These are phyloP conservation scores for Sinocyclocheilus grahami DNA, from an alignment of 2,113 vertebrate genomes.

Conservation along the genomic window DNA sequence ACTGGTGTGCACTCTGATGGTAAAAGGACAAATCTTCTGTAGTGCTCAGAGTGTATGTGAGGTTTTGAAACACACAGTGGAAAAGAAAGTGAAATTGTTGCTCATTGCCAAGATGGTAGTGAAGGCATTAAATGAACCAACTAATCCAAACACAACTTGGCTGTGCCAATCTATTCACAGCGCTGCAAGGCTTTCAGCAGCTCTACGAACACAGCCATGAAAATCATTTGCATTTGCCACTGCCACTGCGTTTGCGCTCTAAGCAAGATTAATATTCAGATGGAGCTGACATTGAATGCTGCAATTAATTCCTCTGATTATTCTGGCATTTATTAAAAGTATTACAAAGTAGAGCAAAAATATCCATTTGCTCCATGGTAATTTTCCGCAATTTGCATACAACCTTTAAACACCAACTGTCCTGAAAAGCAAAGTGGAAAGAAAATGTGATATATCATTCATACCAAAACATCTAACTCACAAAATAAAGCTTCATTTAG, in stretches of 20 bases:
- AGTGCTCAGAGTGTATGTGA: neutral
- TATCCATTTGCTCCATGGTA: conserved; percentile 59
- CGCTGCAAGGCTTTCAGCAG: neutral
- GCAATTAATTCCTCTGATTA: conserved; percentile 69
- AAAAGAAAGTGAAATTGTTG: neutral
- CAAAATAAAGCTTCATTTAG: conserved; percentile 34
- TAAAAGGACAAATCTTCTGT: neutral
- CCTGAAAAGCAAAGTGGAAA: conserved; percentile 41
- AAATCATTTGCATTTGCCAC: conserved; percentile 8
- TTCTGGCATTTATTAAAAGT: conserved; percentile 71
- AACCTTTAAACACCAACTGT: conserved; percentile 56
- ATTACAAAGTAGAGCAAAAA: conserved; percentile 58
- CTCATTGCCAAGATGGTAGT: neutral
- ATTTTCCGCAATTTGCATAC: conserved; percentile 54
- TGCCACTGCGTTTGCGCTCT: neutral
- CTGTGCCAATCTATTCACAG: conserved; percentile 1
- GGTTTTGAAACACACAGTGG: neutral
- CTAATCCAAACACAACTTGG: neutral
- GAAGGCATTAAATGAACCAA: neutral
- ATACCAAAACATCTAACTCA: conserved; percentile 34
- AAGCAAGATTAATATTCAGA: conserved; percentile 66
- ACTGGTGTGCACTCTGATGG: neutral
- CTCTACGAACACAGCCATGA: conserved; percentile 16
- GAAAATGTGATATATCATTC: conserved; percentile 44
- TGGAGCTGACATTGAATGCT: conserved; percentile 46